Conservation (phyloP, 2,888 invertebrate species). For the Mantis religiosa region DNA sequence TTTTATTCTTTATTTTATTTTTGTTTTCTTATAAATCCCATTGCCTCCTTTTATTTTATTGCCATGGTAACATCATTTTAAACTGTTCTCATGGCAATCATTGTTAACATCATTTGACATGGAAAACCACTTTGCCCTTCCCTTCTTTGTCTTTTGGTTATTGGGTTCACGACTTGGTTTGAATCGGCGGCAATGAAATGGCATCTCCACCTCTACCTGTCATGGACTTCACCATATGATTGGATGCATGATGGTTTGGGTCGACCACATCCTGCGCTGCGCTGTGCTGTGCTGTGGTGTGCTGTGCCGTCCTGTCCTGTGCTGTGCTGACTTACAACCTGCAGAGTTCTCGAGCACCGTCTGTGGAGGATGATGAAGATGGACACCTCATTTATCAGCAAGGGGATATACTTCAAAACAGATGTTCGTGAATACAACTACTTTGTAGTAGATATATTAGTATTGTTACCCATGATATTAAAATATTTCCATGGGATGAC, state of each 20-base stretch:
- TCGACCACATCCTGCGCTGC: conserved; percentile 23
- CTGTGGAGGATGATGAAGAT: conserved; percentile 98
- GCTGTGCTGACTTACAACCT: conserved; percentile 32
- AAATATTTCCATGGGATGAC: conserved; percentile 16
- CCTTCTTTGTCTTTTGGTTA: conserved; percentile 59
- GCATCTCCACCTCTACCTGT: conserved; percentile 28
- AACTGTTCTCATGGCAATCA: conserved; percentile 31
- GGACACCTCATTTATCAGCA: conserved; percentile 99
- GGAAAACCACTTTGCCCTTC: conserved; percentile 63
- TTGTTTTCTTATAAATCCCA: conserved; percentile 21
- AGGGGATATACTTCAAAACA: conserved; percentile 97
- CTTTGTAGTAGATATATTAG: conserved; percentile 33
- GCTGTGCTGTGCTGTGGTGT: too few relatives aligned
- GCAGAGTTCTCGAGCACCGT: conserved; percentile 84
- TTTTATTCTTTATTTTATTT: neutral
- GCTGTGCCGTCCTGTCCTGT: too few relatives aligned
- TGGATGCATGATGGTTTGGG: conserved; percentile 17
- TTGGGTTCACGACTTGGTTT: conserved; percentile 46
- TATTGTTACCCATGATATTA: conserved; percentile 28
- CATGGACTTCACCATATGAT: conserved; percentile 24
- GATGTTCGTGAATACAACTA: conserved; percentile 89
- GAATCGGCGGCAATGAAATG: conserved; percentile 32
- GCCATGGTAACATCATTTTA: conserved; percentile 30
- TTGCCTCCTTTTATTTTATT: conserved; percentile 31
- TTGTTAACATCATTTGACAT: conserved; percentile 48